Evolutionary conservation across 2,888 invertebrate species (phyloP), one percentile per base, ranked within the genome.

Genomic region (Automeris io): DNA sequence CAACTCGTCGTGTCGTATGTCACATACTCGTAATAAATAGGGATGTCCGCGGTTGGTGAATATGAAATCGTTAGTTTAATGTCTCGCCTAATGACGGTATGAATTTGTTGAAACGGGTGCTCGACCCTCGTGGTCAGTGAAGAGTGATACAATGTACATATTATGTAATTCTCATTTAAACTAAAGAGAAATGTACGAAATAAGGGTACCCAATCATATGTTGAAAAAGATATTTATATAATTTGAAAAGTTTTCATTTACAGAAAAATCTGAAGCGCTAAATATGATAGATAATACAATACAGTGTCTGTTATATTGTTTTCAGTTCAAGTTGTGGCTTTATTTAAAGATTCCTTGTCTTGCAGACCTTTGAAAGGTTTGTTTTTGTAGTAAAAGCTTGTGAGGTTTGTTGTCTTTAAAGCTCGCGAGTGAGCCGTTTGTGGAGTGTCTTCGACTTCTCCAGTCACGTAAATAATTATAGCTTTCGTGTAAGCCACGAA

Each of bases 311-410:
- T n/a, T n/a, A n/a, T n/a, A n/a, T n/a, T n/a, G n/a, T n/a, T n/a
- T n/a, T n/a, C n/a, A n/a, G n/a, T n/a, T n/a, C n/a, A n/a, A n/a
- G n/a, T n/a, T n/a, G n/a, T n/a, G n/a, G n/a, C n/a, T n/a, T n/a
- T n/a, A n/a, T n/a, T n/a, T n/a, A n/a, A n/a, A n/a, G n/a, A n/a
- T n/a, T n/a, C n/a, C 16, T 6, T 3, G 16, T n/a, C 9, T n/a
- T 36, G 16, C 29, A 11, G 22, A 37, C 31, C 37, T 37, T 31
- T 31, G 5, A 55, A 60, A 51, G 72, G 70, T 79, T 76, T 82
- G 70, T 77, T 75, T 69, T 60, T 71, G 65, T 65, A 54, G 60
- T 61, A 69, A 60, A 64, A 61, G 66, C 70, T 71, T 70, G 67
- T 59, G 48, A 56, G 65, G 66, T 62, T 67, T 70, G 72, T 71